Evolutionary conservation across 2,888 invertebrate species (phyloP).

Genomic region (Catocala fraxini): DNA sequence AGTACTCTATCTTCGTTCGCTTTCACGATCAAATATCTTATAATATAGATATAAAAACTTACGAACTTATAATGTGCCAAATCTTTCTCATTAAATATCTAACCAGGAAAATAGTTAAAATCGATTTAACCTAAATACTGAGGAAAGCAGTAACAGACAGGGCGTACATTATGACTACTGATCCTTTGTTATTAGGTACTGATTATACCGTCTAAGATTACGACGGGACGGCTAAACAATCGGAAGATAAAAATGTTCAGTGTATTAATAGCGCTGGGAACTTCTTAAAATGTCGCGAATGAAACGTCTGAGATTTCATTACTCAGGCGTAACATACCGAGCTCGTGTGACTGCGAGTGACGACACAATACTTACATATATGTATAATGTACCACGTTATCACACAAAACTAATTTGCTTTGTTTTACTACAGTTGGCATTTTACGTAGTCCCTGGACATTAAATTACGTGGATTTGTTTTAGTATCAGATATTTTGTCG

Average conservation of each 20-base stretch:
- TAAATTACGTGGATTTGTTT: constrained; percentile 1
- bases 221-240: constrained; percentile 16
- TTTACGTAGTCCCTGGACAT: not conserved
- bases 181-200: constrained; percentile 14
- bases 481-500: not conserved
- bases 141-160: not conserved
- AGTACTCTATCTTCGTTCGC: no score
- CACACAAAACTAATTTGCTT: not conserved
- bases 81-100: not conserved
- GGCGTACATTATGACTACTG: not conserved
- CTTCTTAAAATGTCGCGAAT: constrained; percentile 25
- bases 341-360: not conserved
- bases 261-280: constrained; percentile 18
- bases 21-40: no score
- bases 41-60: no score
- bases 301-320: constrained; percentile 18
- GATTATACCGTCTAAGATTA: constrained; percentile 19
- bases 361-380: not conserved
- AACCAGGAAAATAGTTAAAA: not conserved
- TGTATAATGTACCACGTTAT: not conserved
- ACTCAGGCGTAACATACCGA: constrained; percentile 10
- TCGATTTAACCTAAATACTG: constrained; percentile 1
- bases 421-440: not conserved
- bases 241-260: constrained; percentile 11
- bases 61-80: not conserved